phyloP scores from a whole-genome alignment of 1,140 invertebrate species.

The Drosophila pachea region DNA sequence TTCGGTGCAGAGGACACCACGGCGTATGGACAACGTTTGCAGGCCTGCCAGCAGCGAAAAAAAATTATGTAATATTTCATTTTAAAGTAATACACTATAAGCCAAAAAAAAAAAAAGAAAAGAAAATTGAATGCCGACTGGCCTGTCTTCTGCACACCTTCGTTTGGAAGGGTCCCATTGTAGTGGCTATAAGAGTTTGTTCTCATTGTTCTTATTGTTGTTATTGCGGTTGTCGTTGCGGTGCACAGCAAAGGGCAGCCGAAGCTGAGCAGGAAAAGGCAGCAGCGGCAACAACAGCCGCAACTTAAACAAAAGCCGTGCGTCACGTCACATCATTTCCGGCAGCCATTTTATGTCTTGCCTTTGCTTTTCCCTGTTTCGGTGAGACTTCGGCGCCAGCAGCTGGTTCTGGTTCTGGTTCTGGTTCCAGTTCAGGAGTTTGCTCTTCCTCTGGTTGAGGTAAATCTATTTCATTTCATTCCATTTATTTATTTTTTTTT shows the following conservation, averaged over 20 bases:
- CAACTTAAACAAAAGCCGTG: slow-evolving; percentile 58
- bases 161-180: slow-evolving; percentile 49
- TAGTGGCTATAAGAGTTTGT: slow-evolving; percentile 44
- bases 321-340: slow-evolving; percentile 69
- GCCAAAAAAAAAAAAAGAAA: not conserved
- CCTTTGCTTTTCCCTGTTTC: slow-evolving; percentile 48
- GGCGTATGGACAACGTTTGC: slow-evolving; percentile 19
- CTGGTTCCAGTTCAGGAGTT: slow-evolving; percentile 1
- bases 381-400: not conserved
- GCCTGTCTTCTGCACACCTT: slow-evolving; percentile 5
- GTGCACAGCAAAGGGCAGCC: slow-evolving; percentile 57
- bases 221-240: slow-evolving; percentile 41
- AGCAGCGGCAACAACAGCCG: slow-evolving; percentile 17
- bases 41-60: slow-evolving; percentile 61
- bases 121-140: slow-evolving; percentile 4
- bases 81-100: slow-evolving; percentile 43
- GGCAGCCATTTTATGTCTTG: slow-evolving; percentile 67
- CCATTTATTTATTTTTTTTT: not conserved
- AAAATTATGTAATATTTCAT: slow-evolving; percentile 68
- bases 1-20: slow-evolving; percentile 24
- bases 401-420: not conserved
- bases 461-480: too few species aligned
- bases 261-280: slow-evolving; percentile 2
- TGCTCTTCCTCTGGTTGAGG: too few species aligned
- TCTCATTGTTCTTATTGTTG: slow-evolving; percentile 32